A percentile compares a stretch with the other conserved stretches of the same genome.
phyloP scores from a whole-genome alignment of 2,113 vertebrate genomes.

The Columba livia region DNA sequence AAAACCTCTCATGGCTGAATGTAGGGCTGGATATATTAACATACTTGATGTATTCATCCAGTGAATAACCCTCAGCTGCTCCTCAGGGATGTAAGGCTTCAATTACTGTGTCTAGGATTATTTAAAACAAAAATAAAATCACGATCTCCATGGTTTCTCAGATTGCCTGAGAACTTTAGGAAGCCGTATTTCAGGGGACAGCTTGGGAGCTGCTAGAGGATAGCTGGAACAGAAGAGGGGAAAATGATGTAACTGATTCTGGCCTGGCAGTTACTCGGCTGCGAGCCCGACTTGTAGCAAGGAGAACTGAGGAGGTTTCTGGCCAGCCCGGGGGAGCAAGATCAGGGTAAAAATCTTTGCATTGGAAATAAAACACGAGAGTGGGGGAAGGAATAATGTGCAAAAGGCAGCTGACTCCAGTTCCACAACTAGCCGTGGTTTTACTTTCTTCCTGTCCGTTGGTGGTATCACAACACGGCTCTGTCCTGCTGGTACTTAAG shows the following conservation, averaged over 20 bases:
- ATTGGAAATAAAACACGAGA: background rate
- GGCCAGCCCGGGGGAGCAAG: background rate
- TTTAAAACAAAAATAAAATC: background rate
- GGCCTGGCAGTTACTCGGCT: background rate
- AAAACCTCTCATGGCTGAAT: background rate
- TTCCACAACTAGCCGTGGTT: background rate
- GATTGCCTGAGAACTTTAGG: background rate
- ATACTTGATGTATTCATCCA: background rate
- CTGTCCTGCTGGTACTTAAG: background rate
- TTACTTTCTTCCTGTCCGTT: background rate
- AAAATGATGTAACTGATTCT: conserved; percentile 4
- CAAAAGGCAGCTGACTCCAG: background rate
- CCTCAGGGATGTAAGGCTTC: background rate
- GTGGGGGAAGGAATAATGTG: background rate
- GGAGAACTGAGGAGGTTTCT: background rate
- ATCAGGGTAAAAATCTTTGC: background rate
- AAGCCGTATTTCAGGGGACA: background rate
- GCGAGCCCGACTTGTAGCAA: background rate
- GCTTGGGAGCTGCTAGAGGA: background rate
- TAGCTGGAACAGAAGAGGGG: conserved; percentile 22
- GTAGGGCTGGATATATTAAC: background rate
- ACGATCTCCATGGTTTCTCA: background rate
- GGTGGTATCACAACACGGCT: background rate
- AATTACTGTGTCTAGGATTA: background rate
- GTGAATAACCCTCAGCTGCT: background rate